Conservation (phyloP, 2,113 vertebrate genomes). For the Vidua chalybeata region DNA sequence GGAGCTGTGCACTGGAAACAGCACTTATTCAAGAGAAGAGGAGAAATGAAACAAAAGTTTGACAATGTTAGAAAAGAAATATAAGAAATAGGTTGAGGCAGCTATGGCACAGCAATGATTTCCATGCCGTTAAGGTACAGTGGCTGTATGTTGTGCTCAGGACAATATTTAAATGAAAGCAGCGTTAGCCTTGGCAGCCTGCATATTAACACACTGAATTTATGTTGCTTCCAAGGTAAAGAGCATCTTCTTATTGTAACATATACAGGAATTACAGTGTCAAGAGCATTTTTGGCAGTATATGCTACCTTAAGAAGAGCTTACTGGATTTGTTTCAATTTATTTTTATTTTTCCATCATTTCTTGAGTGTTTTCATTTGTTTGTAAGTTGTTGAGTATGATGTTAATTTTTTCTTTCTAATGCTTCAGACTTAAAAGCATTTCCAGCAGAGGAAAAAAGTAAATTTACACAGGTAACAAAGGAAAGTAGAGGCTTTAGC, state of each 20-base stretch:
- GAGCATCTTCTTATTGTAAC: slow-evolving; percentile 40
- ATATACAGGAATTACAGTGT: slow-evolving; percentile 23
- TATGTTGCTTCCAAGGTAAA: slow-evolving; percentile 58
- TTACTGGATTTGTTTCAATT: not conserved
- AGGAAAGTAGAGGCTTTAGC: not conserved
- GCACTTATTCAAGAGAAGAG: slow-evolving; percentile 46
- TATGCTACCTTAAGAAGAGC: not conserved
- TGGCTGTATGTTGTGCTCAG: slow-evolving; percentile 6
- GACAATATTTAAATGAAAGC: slow-evolving; percentile 67
- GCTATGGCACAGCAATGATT: slow-evolving; percentile 28
- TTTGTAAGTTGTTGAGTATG: not conserved
- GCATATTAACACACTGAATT: slow-evolving; percentile 51
- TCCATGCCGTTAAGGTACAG: not conserved
- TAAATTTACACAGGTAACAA: not conserved
- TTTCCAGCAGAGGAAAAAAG: not conserved
- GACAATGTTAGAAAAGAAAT: slow-evolving; percentile 38
- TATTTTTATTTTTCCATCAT: not conserved
- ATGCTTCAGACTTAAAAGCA: not conserved
- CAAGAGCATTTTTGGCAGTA: not conserved
- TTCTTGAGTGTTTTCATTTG: slow-evolving; percentile 11
- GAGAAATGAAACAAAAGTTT: slow-evolving; percentile 65
- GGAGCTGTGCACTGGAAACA: slow-evolving; percentile 58
- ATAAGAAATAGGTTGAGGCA: slow-evolving; percentile 44
- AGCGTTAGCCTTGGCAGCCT: slow-evolving; percentile 12
- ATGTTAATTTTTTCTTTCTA: not conserved